These are phyloP conservation scores for Nixonia krombeini DNA, from an alignment of 1,140 invertebrate genomes.

Conservation along the genomic window DNA sequence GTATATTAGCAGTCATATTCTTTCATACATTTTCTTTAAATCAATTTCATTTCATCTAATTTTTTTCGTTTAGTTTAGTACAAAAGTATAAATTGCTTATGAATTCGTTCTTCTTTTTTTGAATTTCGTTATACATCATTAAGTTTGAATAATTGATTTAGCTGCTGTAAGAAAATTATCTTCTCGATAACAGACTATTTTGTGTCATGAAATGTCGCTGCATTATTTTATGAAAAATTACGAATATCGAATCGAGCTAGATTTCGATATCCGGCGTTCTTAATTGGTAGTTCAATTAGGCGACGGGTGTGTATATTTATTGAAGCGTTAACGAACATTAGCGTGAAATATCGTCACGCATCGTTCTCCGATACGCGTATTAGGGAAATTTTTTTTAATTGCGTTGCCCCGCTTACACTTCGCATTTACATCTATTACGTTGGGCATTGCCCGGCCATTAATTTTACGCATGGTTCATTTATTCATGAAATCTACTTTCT, in stretches of 20 bases:
- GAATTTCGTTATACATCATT: neutral
- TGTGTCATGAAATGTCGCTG: too few species aligned
- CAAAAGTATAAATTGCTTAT: neutral
- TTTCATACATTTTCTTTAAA: too few species aligned
- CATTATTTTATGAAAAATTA: too few species aligned
- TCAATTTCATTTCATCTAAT: too few species aligned
- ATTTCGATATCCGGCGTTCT: neutral
- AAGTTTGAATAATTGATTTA: neutral
- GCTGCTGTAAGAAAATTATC: neutral
- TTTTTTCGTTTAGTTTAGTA: too few species aligned
- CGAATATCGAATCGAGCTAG: too few species aligned
- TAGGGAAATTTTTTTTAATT: slow-evolving; percentile 23
- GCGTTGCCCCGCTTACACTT: neutral
- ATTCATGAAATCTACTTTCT: too few species aligned
- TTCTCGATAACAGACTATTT: too few species aligned
- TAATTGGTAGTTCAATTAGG: slow-evolving; percentile 23
- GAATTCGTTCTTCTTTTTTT: neutral
- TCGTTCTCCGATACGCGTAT: neutral
- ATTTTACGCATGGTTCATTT: too few species aligned
- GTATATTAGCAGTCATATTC: too few species aligned
- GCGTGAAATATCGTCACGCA: slow-evolving; percentile 22
- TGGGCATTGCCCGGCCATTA: neutral
- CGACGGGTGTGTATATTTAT: slow-evolving; percentile 10
- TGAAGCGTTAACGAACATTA: slow-evolving; percentile 25
- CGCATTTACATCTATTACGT: neutral